These are phyloP conservation scores for Leucophenga varia DNA, from an alignment of 1,140 invertebrate genomes.

Conservation along the genomic window DNA sequence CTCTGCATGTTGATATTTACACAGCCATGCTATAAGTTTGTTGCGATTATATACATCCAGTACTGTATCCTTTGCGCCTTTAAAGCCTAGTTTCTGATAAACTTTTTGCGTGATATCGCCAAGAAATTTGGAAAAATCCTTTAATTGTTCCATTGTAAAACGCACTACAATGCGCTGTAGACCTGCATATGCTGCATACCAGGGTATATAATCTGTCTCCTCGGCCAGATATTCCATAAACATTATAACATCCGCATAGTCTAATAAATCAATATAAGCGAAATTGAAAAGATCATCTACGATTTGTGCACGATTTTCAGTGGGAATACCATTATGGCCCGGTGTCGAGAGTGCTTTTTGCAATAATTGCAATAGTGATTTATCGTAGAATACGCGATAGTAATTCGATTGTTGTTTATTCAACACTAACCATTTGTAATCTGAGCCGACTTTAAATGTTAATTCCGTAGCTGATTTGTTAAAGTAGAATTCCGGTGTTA, in stretches of 20 bases:
- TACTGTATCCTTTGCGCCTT: conserved; percentile 14
- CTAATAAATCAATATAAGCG: conserved; percentile 60
- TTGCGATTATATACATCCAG: conserved; percentile 48
- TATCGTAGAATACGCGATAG: conserved; percentile 67
- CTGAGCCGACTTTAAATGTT: conserved; percentile 25
- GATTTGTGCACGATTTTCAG: conserved; percentile 74
- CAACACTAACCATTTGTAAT: conserved; percentile 55
- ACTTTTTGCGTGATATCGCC: conserved; percentile 16
- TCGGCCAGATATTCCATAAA: conserved; percentile 58
- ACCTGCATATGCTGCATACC: conserved; percentile 57
- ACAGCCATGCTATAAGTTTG: conserved; percentile 58
- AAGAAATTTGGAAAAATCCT: conserved; percentile 28
- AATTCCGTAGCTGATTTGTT: conserved; percentile 48
- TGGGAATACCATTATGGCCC: conserved; percentile 60
- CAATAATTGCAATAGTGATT: conserved; percentile 59
- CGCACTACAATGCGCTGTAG: conserved; percentile 23
- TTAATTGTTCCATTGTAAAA: conserved; percentile 21
- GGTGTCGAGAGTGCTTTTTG: conserved; percentile 47
- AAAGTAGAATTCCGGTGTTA: conserved; percentile 58
- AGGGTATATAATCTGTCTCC: conserved; percentile 62
- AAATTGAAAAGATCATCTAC: conserved; percentile 75
- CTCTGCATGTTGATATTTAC: conserved; percentile 52
- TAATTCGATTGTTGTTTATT: conserved; percentile 61
- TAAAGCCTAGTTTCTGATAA: conserved; percentile 27
- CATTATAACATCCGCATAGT: conserved; percentile 59